Conservation (phyloP, 2,888 invertebrate genomes). For the Steinernema carpocapsae region DNA sequence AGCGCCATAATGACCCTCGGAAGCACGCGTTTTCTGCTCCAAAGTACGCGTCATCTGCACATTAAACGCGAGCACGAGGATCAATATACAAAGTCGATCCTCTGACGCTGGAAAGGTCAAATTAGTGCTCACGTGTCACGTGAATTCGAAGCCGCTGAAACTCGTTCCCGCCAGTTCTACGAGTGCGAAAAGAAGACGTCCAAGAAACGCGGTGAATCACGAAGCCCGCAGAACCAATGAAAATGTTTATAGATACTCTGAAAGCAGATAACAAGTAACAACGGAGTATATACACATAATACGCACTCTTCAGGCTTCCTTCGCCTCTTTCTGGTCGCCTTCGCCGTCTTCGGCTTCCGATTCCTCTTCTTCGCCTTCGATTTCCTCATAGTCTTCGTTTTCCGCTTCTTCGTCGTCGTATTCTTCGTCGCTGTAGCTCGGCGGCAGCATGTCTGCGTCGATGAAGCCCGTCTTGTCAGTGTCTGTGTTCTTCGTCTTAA, state of each 20-base stretch:
- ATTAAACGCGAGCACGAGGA: too few species aligned
- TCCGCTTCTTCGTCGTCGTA: conserved; percentile 54
- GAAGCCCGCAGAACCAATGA: background rate
- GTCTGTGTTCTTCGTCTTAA: conserved; percentile 50
- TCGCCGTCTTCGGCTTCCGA: conserved; percentile 45
- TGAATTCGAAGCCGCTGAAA: background rate
- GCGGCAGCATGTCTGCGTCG: conserved; percentile 67
- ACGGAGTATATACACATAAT: background rate
- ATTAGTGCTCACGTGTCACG: background rate
- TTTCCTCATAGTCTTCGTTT: conserved; percentile 51
- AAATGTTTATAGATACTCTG: conserved; percentile 7
- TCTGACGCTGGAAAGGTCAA: background rate
- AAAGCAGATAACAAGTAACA: conserved; percentile 20
- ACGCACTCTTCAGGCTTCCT: too few species aligned
- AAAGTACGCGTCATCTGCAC: too few species aligned
- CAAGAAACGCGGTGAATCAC: background rate
- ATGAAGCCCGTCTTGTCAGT: conserved; percentile 47
- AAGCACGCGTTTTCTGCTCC: too few species aligned
- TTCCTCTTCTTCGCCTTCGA: conserved; percentile 36
- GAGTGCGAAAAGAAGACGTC: background rate
- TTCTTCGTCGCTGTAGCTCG: conserved; percentile 58
- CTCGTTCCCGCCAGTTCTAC: too few species aligned
- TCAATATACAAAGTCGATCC: background rate
- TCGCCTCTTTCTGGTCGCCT: too few species aligned
- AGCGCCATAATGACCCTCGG: too few species aligned